Evolutionary conservation across 2,113 vertebrate genomes (phyloP).

Genomic region (Podilymbus podiceps): DNA sequence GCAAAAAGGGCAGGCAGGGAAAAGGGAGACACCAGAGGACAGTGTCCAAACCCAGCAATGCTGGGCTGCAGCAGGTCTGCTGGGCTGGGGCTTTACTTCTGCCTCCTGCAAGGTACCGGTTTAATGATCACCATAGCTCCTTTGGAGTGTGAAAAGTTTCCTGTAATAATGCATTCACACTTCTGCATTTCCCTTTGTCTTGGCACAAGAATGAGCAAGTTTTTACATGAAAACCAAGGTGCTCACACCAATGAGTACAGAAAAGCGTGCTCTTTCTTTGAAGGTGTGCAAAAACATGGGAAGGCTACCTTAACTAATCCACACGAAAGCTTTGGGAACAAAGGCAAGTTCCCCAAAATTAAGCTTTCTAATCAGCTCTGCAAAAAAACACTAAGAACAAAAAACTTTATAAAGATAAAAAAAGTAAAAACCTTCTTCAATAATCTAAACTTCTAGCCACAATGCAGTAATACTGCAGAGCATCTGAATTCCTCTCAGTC

Average conservation of each 20-base stretch:
- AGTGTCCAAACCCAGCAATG: background rate
- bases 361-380: background rate
- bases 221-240: background rate
- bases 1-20: background rate
- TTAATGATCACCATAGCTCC: background rate
- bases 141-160: background rate
- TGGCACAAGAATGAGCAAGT: fast-evolving
- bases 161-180: fast-evolving
- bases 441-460: background rate
- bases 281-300: background rate
- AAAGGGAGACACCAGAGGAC: background rate
- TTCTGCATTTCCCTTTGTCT: background rate
- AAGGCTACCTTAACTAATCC: background rate
- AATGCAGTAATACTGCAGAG: background rate
- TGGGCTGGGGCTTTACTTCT: background rate
- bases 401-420: background rate
- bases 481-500: background rate
- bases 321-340: background rate
- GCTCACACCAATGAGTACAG: background rate
- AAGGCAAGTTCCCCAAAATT: background rate
- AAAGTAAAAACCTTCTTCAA: background rate
- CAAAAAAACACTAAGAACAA: background rate
- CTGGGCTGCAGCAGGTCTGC: background rate
- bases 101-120: background rate
- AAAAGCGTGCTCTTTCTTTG: background rate